A percentile compares a stretch with the other conserved stretches of the same genome.
phyloP scores from a whole-genome alignment of 2,888 invertebrate species.

The Torymus tubicola region DNA sequence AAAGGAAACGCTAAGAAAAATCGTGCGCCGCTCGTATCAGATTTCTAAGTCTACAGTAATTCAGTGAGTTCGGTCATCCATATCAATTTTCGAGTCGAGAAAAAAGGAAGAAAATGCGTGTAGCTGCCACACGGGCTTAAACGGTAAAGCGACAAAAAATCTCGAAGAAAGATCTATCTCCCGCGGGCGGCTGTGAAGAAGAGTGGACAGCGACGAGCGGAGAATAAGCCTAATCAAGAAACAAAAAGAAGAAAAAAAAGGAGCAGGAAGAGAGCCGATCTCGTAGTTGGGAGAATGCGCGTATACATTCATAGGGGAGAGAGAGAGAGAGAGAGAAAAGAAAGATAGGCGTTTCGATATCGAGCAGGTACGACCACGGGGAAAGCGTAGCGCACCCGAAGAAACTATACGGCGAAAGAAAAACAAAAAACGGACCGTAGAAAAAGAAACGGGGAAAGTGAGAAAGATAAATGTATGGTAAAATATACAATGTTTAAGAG shows the following conservation, averaged over 20 bases:
- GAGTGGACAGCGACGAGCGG: constrained; percentile 24
- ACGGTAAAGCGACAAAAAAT: constrained; percentile 36
- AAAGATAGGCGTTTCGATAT: constrained; percentile 28
- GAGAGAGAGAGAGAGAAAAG: background rate
- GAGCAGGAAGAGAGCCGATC: background rate
- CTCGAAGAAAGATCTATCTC: constrained; percentile 30
- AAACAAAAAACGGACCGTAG: too few species aligned
- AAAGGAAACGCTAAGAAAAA: background rate
- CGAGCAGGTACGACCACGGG: background rate
- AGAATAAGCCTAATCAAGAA: constrained; percentile 37
- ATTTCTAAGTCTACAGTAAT: constrained; percentile 24
- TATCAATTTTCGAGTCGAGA: constrained; percentile 22
- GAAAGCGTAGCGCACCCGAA: too few species aligned
- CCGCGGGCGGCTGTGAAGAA: background rate
- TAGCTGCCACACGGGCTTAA: background rate
- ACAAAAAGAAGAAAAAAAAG: constrained; percentile 28
- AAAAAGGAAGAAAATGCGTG: background rate
- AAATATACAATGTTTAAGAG: too few species aligned
- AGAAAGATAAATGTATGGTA: too few species aligned
- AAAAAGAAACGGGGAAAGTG: too few species aligned
- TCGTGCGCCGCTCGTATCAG: background rate
- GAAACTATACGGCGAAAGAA: too few species aligned
- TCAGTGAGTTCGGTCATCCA: constrained; percentile 23
- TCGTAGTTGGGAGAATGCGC: constrained; percentile 22
- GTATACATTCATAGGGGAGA: background rate